Base-by-base conservation (phyloP, 1,140 invertebrate species). In the Brachionus koreanus region DNA sequence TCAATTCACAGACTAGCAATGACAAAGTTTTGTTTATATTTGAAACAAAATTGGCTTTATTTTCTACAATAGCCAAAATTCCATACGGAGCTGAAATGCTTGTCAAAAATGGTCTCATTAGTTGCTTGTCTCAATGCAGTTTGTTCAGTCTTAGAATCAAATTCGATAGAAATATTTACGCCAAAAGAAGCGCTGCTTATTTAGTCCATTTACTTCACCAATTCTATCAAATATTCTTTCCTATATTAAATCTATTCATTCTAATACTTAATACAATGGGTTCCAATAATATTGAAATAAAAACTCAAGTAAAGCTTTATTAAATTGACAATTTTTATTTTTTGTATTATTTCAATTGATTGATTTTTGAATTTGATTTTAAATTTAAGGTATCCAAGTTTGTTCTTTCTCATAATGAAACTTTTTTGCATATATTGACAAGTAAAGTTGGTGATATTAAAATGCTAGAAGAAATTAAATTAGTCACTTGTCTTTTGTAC, bases 21-120 rank as follows among this genome's bases (percentile, higher is more conserved):
- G 76, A 79, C 49, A 79, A 79, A 65, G 61, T 79, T 61, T 12
- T 79, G 1, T 79, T 61, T 25, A 79, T 79, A 39, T 79, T 61
- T 19, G 76, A 79, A 16, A 79, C 76, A 12, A 79, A 79, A 49
- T 6, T 57, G 10, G 76, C 76, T 13, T 65, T 79, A 12, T 65
- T 79, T 37, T 13, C 23, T 4, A 61, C 76, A 57, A 57, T 79
- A 19, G 46, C 49, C 25, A 57, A 65, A 37, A 79, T 5, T 25
- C 16, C n/a, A 0, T 25, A 23, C 10, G 76, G 76, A 0, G 46
- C 76, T 12, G 76, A 65, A 25, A 25, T 79, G 6, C 37, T 79
- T 3, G 37, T 79, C 23, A 79, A 79, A 65, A 79, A 79, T 25
- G 76, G 76, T 39, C 49, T 79, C 3, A 35, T 79, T 6, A 42